These are phyloP conservation scores for Ctenoplectra terminalis DNA, from an alignment of 1,140 invertebrate species.

Conservation along the genomic window DNA sequence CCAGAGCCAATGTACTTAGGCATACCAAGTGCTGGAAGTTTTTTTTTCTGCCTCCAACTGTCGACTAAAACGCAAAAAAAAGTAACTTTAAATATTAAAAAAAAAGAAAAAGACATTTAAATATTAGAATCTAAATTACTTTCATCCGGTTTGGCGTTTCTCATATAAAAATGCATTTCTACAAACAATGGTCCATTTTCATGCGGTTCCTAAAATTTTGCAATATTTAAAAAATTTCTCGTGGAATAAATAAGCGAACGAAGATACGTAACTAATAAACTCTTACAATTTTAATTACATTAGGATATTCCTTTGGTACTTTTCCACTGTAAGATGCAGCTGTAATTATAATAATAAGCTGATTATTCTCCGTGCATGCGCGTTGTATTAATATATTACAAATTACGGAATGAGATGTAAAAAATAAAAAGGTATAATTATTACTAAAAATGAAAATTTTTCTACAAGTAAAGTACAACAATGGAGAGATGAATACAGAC, in stretches of 20 bases:
- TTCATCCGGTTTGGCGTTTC: conserved; percentile 91
- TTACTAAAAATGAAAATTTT: conserved; percentile 31
- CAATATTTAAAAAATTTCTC: conserved; percentile 33
- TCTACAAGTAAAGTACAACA: conserved; percentile 12
- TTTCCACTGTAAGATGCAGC: conserved; percentile 83
- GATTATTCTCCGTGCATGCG: background rate
- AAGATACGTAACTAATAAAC: background rate
- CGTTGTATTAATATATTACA: background rate
- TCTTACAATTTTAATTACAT: conserved; percentile 92
- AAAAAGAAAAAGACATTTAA: conserved; percentile 9
- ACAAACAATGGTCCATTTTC: conserved; percentile 97
- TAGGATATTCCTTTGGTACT: conserved; percentile 84
- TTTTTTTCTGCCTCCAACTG: conserved; percentile 88
- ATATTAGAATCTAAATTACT: conserved; percentile 84
- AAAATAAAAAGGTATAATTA: background rate
- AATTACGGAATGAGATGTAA: background rate
- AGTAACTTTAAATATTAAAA: background rate
- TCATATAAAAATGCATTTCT: conserved; percentile 97
- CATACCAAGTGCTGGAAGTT: conserved; percentile 92
- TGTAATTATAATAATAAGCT: conserved; percentile 63
- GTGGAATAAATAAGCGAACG: background rate
- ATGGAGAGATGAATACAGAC: conserved; percentile 69
- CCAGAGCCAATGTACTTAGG: conserved; percentile 93
- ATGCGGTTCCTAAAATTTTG: conserved; percentile 90
- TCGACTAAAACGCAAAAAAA: conserved; percentile 85